Base-by-base conservation (phyloP, 2,113 vertebrate species). In the Myxocyprinus asiaticus region DNA sequence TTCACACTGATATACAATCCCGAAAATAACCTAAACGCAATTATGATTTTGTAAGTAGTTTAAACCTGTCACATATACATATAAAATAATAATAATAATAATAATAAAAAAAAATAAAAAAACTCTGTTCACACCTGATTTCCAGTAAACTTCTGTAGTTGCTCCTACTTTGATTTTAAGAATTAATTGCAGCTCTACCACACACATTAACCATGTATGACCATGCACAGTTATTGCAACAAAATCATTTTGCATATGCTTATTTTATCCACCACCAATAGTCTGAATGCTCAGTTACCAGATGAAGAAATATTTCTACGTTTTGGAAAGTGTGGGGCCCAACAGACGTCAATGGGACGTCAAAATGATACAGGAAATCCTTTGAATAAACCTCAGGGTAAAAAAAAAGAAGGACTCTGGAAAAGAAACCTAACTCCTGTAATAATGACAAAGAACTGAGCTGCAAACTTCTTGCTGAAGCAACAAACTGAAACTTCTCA, bases 291-390 rank as follows among this genome's bases (percentile, higher is more conserved):
- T 77, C 4, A 77, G 64, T 84, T 76, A 73, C 72, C 58, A 79
- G 72, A 71, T 83, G 71, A 82, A 83, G 74, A 75, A 76, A 77
- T 81, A 80, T 81, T 85, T 78, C 61, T 14, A 7, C 22, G 72
- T 78, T 83, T 84, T 87, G 83, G 81, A 82, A 85, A 84, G 81
- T 81, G 70, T 81, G 84, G 83, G 85, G 71, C 80, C 83, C 75
- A 15, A 86, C 71, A 88, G 83, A 89, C 75, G 82, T 89, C 86
- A 90, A 59, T 83, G 81, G 87, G 68, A 87, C 83, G 87, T 89
- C 83, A 85, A 84, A 86, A 80, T 81, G 79, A 88, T 86, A 87
- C 85, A 89, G 89, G 87, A 89, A 90, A 81, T 90, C 81, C 85
- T 88, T 79, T 86, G 84, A 87, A 85, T 87, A 84, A 90, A 86